Evolutionary conservation across 2,888 invertebrate genomes (phyloP), one percentile per base, ranked within the genome.

Genomic region (Leucoma salicis): DNA sequence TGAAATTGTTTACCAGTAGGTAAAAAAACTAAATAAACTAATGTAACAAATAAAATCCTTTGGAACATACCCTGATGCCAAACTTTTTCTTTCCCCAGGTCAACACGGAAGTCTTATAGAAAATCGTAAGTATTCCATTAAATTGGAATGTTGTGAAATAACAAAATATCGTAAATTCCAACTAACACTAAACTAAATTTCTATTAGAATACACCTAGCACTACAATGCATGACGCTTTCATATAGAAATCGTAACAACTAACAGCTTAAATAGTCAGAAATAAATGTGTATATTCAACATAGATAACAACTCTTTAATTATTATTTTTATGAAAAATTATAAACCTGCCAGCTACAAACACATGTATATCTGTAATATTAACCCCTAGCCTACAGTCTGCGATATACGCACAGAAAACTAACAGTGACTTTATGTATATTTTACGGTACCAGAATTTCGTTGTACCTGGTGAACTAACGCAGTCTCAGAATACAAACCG

Each of bases 21-120:
- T n/a, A n/a, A n/a, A n/a, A n/a, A n/a, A n/a, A n/a, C n/a, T n/a
- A n/a, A n/a, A n/a, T n/a, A n/a, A n/a, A n/a, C n/a, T n/a, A n/a
- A n/a, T n/a, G n/a, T n/a, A n/a, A n/a, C n/a, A 21, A 21, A 5
- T 21, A 5, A 8, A 21, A 5, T 8, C 5, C 21, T 8, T 21
- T 21, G 1, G 6, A 21, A 3, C 2, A 8, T 21, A 4, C 8
- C 21, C 21, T 21, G 21, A 21, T 21, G 6, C 21, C 21, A 21
- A 6, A 6, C 18, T 29, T 54, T 59, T 59, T 57, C 31, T 49
- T 54, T 59, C 13, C 59, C 28, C 59, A 59, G 59, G 59, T 59
- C 59, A 59, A 14, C 59, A 59, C 28, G 59, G 60, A 59, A 59
- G 60, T 52, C 54, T 54, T 11, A 54, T 60, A 54, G 60, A 59